Conservation (phyloP, 2,113 vertebrate species). For the Corvus moneduloides region DNA sequence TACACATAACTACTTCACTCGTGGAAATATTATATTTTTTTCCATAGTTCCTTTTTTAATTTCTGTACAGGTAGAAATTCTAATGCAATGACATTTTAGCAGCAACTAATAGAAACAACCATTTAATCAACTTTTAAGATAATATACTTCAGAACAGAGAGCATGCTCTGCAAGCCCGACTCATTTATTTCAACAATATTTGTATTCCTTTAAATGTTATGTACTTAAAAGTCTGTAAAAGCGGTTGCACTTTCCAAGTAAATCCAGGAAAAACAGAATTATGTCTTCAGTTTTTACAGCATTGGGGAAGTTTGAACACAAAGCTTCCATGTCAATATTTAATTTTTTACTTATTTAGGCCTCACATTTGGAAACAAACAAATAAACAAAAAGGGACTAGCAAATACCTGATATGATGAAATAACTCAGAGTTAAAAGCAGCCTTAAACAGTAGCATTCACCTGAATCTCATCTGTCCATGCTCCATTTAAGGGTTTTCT, state of each 20-base stretch:
- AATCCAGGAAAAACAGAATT: background rate
- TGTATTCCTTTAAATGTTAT: background rate
- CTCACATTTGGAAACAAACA: background rate
- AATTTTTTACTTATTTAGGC: background rate
- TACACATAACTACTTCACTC: background rate
- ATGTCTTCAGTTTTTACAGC: background rate
- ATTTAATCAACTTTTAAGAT: conserved; percentile 19
- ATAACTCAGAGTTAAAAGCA: background rate
- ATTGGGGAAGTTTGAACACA: background rate
- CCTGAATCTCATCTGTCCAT: background rate
- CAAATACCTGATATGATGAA: background rate
- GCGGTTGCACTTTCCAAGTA: background rate
- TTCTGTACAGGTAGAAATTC: background rate
- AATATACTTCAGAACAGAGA: background rate
- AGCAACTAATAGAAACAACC: background rate
- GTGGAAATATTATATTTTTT: background rate
- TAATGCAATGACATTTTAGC: background rate
- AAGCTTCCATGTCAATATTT: background rate
- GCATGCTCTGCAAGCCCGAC: background rate
- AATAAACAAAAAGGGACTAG: background rate
- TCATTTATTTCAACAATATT: background rate
- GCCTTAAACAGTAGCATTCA: background rate
- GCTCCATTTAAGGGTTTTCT: background rate
- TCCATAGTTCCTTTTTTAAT: background rate
- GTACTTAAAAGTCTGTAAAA: background rate